Evolutionary conservation across 2,797 vertebrate genomes (phyloP), one percentile per base, ranked within the genome.

Genomic region (Enteromius paludinosus): DNA sequence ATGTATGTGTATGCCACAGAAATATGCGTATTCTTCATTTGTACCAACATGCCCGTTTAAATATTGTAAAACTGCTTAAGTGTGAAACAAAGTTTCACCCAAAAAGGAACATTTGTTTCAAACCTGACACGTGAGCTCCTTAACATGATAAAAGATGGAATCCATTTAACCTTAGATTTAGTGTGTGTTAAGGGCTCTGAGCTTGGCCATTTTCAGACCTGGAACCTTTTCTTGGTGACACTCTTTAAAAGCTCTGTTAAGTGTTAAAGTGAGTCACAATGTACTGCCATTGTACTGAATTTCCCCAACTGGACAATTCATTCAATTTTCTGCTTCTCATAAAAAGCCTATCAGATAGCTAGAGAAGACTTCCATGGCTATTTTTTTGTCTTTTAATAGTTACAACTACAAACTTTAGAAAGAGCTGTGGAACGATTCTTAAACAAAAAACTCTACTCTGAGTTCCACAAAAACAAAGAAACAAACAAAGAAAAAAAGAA

Each of bases 191-290:
- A 30, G 59, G 25, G 6, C 25, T 30, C 59, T 62, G 25, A 61
- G 59, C 25, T 61, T 61, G 15, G 59, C 25, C 59, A 28, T 61
- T 62, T 62, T 62, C 59, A 62, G 59, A 28, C 25, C 12, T 28
- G 23, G 23, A 61, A 25, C 12, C 12, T 52, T 18, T 43, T 25
- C n/a, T 38, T 47, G 43, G 28, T 49, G 43, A 33, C 28, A 23
- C 47, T 35, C 47, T 73, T 73, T 54, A 23, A 54, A 33, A 35
- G 18, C 11, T 49, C 49, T 54, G 47, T 72, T 73, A 54, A 73
- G 47, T 0, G 1, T 72, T 35, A 73, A 54, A 54, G 18, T 54
- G 28, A 73, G 45, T 73, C 47, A 54, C 18, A 35, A 14, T 14
- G 47, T 23, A 35, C 47, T 12, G 10, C 28, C 28, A 72, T 49